phyloP scores from a whole-genome alignment of 2,113 vertebrate genomes.

The Odontophorus gujanensis region DNA sequence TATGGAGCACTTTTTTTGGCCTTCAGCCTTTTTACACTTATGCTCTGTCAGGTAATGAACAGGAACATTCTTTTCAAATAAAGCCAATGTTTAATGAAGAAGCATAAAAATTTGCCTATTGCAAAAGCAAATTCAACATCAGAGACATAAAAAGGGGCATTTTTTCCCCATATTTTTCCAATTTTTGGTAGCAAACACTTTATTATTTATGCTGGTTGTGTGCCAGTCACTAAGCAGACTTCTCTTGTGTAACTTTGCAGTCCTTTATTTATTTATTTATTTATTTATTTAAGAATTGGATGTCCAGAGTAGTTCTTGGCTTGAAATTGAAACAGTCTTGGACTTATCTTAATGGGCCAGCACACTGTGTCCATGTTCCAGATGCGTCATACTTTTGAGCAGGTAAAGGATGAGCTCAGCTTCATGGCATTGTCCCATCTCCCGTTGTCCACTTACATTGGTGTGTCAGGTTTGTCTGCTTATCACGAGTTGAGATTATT shows the following conservation, averaged over 20 bases:
- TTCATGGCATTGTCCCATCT: neutral
- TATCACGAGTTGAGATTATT: neutral
- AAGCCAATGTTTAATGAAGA: constrained; percentile 24
- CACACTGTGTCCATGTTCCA: neutral
- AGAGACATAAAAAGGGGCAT: neutral
- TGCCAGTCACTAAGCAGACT: neutral
- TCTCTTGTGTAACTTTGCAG: neutral
- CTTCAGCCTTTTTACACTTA: constrained; percentile 35
- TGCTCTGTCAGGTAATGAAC: constrained; percentile 48
- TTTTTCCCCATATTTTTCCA: neutral
- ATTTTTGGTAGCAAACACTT: neutral
- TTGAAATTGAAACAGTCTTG: neutral
- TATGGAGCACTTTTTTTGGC: constrained; percentile 37
- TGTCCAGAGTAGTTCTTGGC: neutral
- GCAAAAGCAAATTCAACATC: constrained; percentile 17
- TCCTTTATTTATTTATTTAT: neutral
- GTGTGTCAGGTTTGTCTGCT: neutral
- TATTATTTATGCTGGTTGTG: neutral
- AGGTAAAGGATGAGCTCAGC: neutral
- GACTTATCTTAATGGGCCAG: neutral
- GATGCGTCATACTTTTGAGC: neutral
- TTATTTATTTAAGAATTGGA: neutral
- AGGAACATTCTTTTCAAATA: constrained; percentile 37
- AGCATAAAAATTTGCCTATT: constrained; percentile 29
- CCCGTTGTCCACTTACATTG: accelerated